phyloP scores from a whole-genome alignment of 2,888 invertebrate species.

The Xanthorhoe designata region DNA sequence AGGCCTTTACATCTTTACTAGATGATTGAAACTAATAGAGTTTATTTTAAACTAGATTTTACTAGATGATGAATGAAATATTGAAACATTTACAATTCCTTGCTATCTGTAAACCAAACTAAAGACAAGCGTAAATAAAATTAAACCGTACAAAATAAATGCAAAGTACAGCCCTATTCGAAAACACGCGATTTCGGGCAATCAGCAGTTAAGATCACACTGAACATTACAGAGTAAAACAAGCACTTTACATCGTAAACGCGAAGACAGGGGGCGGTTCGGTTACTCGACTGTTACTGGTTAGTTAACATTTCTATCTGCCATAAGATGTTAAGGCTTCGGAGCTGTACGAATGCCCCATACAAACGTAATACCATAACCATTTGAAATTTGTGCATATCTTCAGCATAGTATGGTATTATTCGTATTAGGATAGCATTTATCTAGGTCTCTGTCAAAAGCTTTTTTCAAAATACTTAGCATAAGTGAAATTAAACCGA shows the following conservation, averaged over 20 bases:
- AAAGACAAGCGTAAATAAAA: constrained; percentile 10
- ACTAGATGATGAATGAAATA: no score
- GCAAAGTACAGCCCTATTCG: constrained; percentile 41
- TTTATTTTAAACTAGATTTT: no score
- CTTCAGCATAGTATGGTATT: no score
- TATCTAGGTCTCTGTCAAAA: no score
- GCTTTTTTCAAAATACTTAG: no score
- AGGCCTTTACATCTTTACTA: no score
- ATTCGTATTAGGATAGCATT: no score
- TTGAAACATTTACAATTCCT: neutral
- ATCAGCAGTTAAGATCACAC: constrained; percentile 58
- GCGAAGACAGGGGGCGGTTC: constrained; percentile 61
- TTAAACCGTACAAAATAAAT: constrained; percentile 36
- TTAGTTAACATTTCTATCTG: constrained; percentile 76
- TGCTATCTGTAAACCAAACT: neutral
- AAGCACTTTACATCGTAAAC: constrained; percentile 62
- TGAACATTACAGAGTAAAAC: constrained; percentile 60
- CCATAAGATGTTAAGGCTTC: constrained; percentile 51
- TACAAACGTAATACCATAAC: no score
- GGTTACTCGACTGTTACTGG: constrained; percentile 42
- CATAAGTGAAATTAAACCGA: no score
- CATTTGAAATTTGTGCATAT: no score
- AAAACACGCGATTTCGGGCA: constrained; percentile 57
- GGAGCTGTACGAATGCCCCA: no score
- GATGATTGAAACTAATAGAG: no score